These are phyloP conservation scores for Myiagra hebetior DNA, from an alignment of 2,113 vertebrate genomes.

Conservation along the genomic window DNA sequence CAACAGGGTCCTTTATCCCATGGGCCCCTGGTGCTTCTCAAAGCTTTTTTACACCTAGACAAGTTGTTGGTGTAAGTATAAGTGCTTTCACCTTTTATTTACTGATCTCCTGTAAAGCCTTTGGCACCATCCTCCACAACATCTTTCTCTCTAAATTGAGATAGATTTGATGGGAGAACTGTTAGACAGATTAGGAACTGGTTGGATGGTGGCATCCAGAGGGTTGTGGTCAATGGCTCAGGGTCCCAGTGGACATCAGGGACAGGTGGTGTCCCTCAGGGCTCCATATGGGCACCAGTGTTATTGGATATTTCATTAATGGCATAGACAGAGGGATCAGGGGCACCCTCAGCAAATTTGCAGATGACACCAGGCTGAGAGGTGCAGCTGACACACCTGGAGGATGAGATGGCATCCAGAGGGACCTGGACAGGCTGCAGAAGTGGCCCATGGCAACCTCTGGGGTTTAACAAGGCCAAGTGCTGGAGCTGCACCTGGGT, in stretches of 20 bases:
- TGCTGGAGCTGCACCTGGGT: too few species aligned
- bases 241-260: neutral
- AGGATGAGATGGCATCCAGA: neutral
- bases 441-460: neutral
- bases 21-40: rapidly evolving
- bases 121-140: rapidly evolving
- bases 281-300: neutral
- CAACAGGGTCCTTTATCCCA: neutral
- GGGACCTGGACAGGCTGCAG: neutral
- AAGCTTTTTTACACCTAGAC: neutral
- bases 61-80: too few species aligned
- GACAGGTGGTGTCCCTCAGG: neutral
- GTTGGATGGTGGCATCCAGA: neutral
- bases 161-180: neutral
- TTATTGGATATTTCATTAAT: neutral
- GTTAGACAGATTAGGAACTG: neutral
- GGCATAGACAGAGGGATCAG: neutral
- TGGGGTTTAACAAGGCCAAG: neutral
- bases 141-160: neutral
- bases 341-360: neutral
- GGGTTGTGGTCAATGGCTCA: neutral
- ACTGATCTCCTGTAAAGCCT: neutral
- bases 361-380: neutral
- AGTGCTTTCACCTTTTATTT: neutral
- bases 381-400: neutral